Conservation (phyloP, 1,140 invertebrate species). For the Camponotus vicinus region DNA sequence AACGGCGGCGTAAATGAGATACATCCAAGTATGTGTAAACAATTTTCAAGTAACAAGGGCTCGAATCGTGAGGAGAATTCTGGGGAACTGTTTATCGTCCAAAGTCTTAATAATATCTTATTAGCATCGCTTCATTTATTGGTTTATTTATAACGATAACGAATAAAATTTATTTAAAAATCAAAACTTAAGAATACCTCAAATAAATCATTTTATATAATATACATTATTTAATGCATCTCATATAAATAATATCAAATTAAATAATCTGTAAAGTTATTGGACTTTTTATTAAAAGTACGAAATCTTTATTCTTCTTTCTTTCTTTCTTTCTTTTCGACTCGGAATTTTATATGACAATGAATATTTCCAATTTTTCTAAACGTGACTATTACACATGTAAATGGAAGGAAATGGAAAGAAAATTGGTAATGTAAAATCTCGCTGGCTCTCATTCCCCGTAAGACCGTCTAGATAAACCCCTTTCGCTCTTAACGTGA, state of each 20-base stretch:
- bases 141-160: neutral
- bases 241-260: neutral
- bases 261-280: neutral
- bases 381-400: neutral
- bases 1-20: slow-evolving; percentile 76
- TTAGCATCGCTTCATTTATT: neutral
- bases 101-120: neutral
- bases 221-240: too few species aligned
- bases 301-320: neutral
- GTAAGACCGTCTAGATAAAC: slow-evolving; percentile 65
- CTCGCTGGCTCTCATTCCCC: slow-evolving; percentile 15
- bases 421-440: slow-evolving; percentile 13
- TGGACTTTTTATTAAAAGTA: neutral
- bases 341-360: neutral
- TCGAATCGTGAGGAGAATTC: slow-evolving; percentile 32
- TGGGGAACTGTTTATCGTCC: neutral
- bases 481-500: slow-evolving; percentile 78
- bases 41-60: slow-evolving; percentile 52
- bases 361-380: neutral
- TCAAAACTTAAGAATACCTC: neutral
- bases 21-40: slow-evolving; percentile 65
- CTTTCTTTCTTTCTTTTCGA: neutral
- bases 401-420: neutral
- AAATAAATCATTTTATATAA: neutral
- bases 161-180: neutral